phyloP scores from a whole-genome alignment of 2,888 invertebrate species.

The Trichopria drosophilae region DNA sequence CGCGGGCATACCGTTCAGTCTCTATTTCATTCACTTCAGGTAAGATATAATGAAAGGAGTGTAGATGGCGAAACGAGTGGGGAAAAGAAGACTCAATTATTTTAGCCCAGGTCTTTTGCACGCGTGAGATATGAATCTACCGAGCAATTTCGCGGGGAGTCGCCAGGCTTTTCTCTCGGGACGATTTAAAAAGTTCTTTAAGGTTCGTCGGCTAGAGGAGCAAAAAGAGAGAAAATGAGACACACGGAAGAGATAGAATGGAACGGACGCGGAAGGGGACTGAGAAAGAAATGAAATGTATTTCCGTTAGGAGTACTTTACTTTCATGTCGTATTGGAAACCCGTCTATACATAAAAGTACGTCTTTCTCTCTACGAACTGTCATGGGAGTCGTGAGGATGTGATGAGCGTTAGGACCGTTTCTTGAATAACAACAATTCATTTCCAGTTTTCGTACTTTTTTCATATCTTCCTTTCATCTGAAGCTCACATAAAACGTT shows the following conservation, averaged over 20 bases:
- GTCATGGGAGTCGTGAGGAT: no score
- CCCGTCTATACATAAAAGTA: no score
- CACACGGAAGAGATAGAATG: slow-evolving; percentile 28
- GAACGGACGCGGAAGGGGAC: slow-evolving; percentile 13
- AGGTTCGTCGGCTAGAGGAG: slow-evolving; percentile 29
- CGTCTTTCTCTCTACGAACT: no score
- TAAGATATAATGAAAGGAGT: slow-evolving; percentile 46
- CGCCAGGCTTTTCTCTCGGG: slow-evolving; percentile 20
- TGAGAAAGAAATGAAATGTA: no score
- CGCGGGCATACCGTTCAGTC: slow-evolving; percentile 16
- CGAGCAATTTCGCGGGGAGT: slow-evolving; percentile 27
- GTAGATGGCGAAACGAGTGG: slow-evolving; percentile 34
- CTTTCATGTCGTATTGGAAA: no score
- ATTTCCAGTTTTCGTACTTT: no score
- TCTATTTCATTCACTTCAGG: slow-evolving; percentile 15
- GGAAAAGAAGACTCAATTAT: slow-evolving; percentile 43
- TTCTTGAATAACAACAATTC: no score
- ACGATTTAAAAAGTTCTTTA: slow-evolving; percentile 39
- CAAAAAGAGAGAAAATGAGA: slow-evolving; percentile 28
- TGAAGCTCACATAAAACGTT: no score
- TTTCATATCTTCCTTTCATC: no score
- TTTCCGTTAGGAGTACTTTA: no score
- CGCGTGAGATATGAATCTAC: slow-evolving; percentile 35
- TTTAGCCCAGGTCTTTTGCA: slow-evolving; percentile 29
- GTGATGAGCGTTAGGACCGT: no score